phyloP scores from a whole-genome alignment of 1,140 invertebrate species.

The Ditylenchus dipsaci region DNA sequence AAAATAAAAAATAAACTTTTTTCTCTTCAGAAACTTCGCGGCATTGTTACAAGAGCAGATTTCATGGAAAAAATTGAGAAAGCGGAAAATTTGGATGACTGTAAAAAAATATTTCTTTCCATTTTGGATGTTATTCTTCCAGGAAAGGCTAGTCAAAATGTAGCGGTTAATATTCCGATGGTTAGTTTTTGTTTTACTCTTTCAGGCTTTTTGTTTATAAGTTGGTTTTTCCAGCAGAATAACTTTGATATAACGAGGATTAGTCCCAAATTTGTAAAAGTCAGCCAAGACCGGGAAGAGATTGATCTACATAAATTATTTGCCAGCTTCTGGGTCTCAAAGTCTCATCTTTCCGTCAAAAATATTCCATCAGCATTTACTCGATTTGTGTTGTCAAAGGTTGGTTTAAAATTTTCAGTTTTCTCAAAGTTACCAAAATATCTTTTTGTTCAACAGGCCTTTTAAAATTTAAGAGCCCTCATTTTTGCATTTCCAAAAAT shows the following conservation, averaged over 20 bases:
- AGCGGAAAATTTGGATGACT: background rate
- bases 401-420: too few species aligned
- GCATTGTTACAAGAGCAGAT: background rate
- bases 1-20: background rate
- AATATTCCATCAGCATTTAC: background rate
- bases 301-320: background rate
- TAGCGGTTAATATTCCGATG: background rate
- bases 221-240: background rate
- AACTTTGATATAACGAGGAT: background rate
- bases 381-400: background rate
- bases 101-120: background rate
- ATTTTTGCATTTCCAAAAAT: too few species aligned
- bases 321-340: background rate
- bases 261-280: background rate
- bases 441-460: too few species aligned
- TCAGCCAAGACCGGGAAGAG: background rate
- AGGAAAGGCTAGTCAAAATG: background rate
- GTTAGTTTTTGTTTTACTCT: background rate
- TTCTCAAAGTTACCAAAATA: too few species aligned
- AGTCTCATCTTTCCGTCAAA: background rate
- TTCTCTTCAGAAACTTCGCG: background rate
- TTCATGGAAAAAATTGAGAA: background rate
- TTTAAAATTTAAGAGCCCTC: too few species aligned
- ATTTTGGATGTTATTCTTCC: constrained; percentile 2
- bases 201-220: background rate